Conservation (phyloP, 2,113 vertebrate species). For the Origma solitaria region DNA sequence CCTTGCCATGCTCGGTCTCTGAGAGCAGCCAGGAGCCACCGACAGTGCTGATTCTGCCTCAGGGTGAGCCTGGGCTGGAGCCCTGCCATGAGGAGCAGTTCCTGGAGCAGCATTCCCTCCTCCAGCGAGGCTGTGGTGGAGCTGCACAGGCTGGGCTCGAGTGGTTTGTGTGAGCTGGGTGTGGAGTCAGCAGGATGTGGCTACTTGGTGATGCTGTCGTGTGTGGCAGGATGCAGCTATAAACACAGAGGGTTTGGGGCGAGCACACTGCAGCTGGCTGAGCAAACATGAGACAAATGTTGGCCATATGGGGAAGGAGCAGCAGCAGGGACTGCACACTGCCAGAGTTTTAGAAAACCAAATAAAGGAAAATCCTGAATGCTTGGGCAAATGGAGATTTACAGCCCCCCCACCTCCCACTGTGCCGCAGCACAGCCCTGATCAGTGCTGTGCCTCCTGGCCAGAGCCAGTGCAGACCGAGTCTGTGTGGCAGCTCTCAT, state of each 20-base stretch:
- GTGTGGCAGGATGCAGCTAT: background rate
- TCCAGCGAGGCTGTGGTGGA: accelerated
- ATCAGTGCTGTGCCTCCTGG: background rate
- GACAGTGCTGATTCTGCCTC: background rate
- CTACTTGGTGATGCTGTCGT: background rate
- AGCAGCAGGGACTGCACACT: background rate
- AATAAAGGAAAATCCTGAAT: constrained; percentile 21
- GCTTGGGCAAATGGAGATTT: background rate
- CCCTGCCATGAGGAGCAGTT: background rate
- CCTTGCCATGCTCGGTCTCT: background rate
- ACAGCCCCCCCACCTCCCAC: background rate
- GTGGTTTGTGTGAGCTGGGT: background rate
- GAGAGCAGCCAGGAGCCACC: background rate
- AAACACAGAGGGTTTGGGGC: background rate
- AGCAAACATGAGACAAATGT: background rate
- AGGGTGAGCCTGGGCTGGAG: background rate
- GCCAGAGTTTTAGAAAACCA: background rate
- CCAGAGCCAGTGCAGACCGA: background rate
- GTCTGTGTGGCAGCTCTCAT: background rate
- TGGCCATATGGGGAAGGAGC: constrained; percentile 33
- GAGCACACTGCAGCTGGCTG: background rate
- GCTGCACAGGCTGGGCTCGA: background rate
- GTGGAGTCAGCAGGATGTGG: background rate
- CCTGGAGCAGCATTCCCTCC: background rate
- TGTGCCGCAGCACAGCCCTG: background rate